Evolutionary conservation across 2,113 vertebrate species (phyloP).

Genomic region (Centropus unirufus): DNA sequence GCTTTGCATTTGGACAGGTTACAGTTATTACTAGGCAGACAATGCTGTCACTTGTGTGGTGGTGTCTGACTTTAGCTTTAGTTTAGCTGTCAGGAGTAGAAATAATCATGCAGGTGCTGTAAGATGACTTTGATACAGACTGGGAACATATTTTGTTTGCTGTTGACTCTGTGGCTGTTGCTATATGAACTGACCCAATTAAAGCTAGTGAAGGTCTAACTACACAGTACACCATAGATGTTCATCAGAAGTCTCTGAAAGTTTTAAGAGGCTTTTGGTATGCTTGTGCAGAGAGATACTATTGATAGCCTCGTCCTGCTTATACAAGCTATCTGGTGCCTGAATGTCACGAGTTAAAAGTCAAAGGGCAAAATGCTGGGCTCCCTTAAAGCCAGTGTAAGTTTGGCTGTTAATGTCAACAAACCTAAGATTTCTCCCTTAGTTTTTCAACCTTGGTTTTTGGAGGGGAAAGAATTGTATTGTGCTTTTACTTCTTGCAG

Average conservation of each 20-base stretch:
- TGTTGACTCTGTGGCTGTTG: neutral
- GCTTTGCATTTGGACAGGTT: neutral
- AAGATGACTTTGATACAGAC: neutral
- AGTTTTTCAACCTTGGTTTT: neutral
- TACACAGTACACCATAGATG: neutral
- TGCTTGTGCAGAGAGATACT: neutral
- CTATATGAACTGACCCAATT: neutral
- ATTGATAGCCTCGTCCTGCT: neutral
- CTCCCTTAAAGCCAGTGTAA: neutral
- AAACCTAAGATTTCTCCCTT: neutral
- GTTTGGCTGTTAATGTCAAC: neutral
- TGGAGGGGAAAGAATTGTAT: neutral
- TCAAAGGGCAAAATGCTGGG: neutral
- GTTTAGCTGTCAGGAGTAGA: neutral
- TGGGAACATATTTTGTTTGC: neutral
- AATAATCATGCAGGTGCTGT: neutral
- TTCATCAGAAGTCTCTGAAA: neutral
- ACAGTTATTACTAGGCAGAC: neutral
- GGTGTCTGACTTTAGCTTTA: neutral
- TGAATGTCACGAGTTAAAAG: slow-evolving; percentile 23
- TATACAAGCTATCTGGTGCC: neutral
- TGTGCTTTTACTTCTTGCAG: neutral
- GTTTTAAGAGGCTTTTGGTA: neutral
- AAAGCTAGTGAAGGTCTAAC: neutral
- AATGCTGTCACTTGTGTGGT: neutral